Evolutionary conservation across 2,888 invertebrate species (phyloP).

Genomic region (Heliconius cydno): DNA sequence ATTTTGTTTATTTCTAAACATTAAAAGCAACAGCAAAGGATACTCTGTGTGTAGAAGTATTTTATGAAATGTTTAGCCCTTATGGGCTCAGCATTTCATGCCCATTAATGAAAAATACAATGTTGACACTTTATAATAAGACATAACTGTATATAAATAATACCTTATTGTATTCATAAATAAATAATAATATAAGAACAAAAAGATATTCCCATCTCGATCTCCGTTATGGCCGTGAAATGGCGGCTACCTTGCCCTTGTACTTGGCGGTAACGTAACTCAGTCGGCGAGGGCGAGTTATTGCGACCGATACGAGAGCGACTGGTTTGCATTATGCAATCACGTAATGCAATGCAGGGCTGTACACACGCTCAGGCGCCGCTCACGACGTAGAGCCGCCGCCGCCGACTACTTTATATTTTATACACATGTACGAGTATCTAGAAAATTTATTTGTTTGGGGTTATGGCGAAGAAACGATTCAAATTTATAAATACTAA

Average conservation of each 20-base stretch:
- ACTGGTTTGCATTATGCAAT: conserved; percentile 76
- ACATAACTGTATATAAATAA: neutral
- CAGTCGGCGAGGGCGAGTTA: conserved; percentile 48
- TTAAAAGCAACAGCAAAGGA: neutral
- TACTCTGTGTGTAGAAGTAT: neutral
- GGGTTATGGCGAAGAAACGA: neutral
- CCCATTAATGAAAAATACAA: neutral
- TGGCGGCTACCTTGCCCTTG: conserved; percentile 51
- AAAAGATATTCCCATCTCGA: conserved; percentile 6
- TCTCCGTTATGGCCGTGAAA: conserved; percentile 47
- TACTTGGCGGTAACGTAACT: conserved; percentile 49
- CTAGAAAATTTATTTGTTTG: neutral
- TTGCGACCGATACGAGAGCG: conserved; percentile 51
- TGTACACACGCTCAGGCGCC: conserved; percentile 31
- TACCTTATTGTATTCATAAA: neutral
- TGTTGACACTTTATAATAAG: neutral
- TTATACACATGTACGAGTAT: neutral
- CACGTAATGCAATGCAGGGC: conserved; percentile 62
- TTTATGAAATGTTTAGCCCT: neutral
- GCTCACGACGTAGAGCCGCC: conserved; percentile 39
- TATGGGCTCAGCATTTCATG: too few species aligned
- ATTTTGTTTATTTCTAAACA: neutral
- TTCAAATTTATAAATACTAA: neutral
- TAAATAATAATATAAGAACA: neutral
- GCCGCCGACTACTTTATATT: conserved; percentile 45